Evolutionary conservation across 2,113 vertebrate species (phyloP), one percentile per base, ranked within the genome.

Genomic region (Macquaria ambigua): DNA sequence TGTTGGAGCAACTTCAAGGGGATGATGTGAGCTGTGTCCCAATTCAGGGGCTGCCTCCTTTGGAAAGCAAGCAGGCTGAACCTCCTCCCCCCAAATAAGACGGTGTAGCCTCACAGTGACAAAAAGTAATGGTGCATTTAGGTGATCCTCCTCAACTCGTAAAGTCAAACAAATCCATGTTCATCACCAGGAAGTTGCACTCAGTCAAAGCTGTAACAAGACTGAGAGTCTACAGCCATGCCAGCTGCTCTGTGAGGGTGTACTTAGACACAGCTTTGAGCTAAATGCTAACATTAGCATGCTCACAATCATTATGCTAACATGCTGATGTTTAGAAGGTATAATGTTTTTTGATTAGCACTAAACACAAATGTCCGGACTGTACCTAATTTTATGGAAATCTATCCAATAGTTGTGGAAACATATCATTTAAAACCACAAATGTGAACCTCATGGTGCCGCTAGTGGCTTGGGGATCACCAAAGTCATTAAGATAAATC

Each of bases 21-120:
- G 85, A 63, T 62, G 69, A 68, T 62, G 39, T 21, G 56, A 77
- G 84, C 83, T 81, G 77, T 82, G 87, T 83, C 66, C 68, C 48
- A 23, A 20, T 87, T 88, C 81, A 86, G 66, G 12, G 53, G 75
- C 66, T 74, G 80, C 46, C 53, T 88, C 68, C 55, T 79, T 41
- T 73, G 23, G 25, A 83, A 31, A 50, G 28, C 43, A 55, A 62
- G 39, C 11, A 10, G 59, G 39, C 4, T 52, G 9, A 77, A 68
- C 16, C 55, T 81, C 62, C 66, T 56, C 28, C 28, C 10, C 46
- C 9, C 11, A 53, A 61, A 81, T 10, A 20, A 55, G 34, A 70
- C 1, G 15, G 34, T 50, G 1, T 11, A 48, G 1, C 37, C n/a
- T 61, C 48, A 56, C n/a, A 34, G 10, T 67, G 8, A 66, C 23